These are phyloP conservation scores for Sarcophaga bullata DNA, from an alignment of 1,140 invertebrate genomes.

Conservation along the genomic window DNA sequence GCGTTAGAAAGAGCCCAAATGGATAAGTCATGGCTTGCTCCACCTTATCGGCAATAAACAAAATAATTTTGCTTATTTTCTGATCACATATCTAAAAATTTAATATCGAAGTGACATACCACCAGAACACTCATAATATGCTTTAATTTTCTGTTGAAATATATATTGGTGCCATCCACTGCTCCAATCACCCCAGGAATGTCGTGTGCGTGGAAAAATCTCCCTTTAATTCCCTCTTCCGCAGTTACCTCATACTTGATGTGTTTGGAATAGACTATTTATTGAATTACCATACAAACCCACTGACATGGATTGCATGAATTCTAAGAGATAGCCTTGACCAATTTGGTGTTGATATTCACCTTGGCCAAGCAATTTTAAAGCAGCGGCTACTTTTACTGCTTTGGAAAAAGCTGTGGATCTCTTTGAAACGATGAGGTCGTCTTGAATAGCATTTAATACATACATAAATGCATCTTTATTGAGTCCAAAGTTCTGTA, in stretches of 20 bases:
- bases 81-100: constrained; percentile 31
- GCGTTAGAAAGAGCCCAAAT: constrained; percentile 21
- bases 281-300: constrained; percentile 30
- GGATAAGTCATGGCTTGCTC: constrained; percentile 12
- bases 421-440: neutral
- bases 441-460: constrained; percentile 20
- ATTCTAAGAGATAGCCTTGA: constrained; percentile 11
- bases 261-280: constrained; percentile 26
- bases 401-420: constrained; percentile 14
- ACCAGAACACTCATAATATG: constrained; percentile 34
- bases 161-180: constrained; percentile 35
- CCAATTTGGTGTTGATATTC: constrained; percentile 35
- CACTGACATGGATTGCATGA: constrained; percentile 29
- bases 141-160: constrained; percentile 41
- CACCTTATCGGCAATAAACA: constrained; percentile 25
- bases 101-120: constrained; percentile 24
- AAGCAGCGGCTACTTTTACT: constrained; percentile 32
- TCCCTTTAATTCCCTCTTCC: constrained; percentile 2
- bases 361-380: constrained; percentile 33
- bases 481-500: constrained; percentile 27
- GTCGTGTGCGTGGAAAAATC: constrained; percentile 1
- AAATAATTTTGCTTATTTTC: neutral
- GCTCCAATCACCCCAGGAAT: constrained; percentile 37
- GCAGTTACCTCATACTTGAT: constrained; percentile 31
- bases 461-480: constrained; percentile 34